phyloP scores from a whole-genome alignment of 2,797 vertebrate genomes.

The Urophycis tenuis region DNA sequence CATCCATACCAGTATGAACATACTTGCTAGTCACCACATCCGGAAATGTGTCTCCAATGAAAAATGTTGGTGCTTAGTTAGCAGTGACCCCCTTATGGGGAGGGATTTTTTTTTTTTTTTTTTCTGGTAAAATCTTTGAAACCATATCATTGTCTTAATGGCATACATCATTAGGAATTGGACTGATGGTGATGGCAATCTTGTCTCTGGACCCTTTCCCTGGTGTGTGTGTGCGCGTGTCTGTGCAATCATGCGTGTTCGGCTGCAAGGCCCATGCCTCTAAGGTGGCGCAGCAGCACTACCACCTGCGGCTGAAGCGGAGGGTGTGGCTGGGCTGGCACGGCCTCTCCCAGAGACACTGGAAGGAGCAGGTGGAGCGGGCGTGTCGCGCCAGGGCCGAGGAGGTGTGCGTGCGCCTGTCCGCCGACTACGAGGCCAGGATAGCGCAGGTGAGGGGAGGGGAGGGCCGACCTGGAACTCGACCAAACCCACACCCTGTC shows the following conservation, averaged over 20 bases:
- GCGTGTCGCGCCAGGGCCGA: slow-evolving; percentile 85
- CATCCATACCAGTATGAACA: neutral
- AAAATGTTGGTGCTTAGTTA: neutral
- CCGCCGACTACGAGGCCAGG: slow-evolving; percentile 80
- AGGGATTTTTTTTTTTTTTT: neutral
- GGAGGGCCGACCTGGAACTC: neutral
- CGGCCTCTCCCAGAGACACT: slow-evolving; percentile 70
- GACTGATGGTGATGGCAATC: neutral
- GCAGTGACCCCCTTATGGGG: neutral
- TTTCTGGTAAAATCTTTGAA: neutral
- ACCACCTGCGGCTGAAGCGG: slow-evolving; percentile 75
- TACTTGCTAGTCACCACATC: neutral
- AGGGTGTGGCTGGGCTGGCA: slow-evolving; percentile 85
- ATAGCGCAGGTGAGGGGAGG: slow-evolving; percentile 74
- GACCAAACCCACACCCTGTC: too few relatives aligned
- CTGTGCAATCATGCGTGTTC: neutral
- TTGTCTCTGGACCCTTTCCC: slow-evolving; percentile 1
- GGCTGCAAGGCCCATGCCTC: slow-evolving; percentile 58
- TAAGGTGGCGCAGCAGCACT: slow-evolving; percentile 75
- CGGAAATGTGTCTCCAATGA: neutral
- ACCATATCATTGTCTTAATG: neutral
- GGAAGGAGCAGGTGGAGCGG: slow-evolving; percentile 82
- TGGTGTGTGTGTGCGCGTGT: neutral
- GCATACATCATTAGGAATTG: slow-evolving; percentile 13
- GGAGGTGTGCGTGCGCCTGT: slow-evolving; percentile 81